These are phyloP conservation scores for Dicyrtoma fusca DNA, from an alignment of 2,888 invertebrate genomes.

Conservation along the genomic window DNA sequence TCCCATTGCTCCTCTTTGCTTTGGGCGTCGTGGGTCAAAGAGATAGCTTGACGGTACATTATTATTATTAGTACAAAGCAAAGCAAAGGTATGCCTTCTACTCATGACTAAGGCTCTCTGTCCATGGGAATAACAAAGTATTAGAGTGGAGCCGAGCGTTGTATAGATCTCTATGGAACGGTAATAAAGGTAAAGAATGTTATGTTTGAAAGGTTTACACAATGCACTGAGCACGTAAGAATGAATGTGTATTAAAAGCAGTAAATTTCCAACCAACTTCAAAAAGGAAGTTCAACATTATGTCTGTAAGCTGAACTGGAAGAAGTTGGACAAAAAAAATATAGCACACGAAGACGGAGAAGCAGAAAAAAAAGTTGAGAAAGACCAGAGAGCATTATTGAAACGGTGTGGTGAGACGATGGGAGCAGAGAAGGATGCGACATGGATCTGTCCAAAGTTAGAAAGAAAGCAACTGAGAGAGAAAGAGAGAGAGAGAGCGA, in stretches of 20 bases:
- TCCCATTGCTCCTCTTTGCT: no score
- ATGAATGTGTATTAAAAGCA: conserved; percentile 14
- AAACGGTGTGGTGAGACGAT: neutral
- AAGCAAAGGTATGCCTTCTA: no score
- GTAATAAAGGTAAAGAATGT: conserved; percentile 17
- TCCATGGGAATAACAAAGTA: neutral
- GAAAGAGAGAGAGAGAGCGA: neutral
- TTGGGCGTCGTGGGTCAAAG: no score
- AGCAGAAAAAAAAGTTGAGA: neutral
- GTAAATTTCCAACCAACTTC: conserved; percentile 1
- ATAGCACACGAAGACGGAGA: neutral
- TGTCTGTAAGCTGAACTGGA: neutral
- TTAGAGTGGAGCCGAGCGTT: neutral
- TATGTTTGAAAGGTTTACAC: conserved; percentile 8
- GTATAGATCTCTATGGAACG: neutral
- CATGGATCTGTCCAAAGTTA: neutral
- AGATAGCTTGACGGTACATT: no score
- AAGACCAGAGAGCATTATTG: no score
- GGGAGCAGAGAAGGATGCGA: neutral
- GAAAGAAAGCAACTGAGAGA: neutral
- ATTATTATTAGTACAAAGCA: no score
- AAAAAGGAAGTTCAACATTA: conserved; percentile 12
- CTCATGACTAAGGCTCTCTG: no score
- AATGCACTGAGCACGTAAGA: neutral
- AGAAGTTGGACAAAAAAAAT: neutral